phyloP scores from a whole-genome alignment of 2,888 invertebrate genomes.

The Parascotia fuliginaria region DNA sequence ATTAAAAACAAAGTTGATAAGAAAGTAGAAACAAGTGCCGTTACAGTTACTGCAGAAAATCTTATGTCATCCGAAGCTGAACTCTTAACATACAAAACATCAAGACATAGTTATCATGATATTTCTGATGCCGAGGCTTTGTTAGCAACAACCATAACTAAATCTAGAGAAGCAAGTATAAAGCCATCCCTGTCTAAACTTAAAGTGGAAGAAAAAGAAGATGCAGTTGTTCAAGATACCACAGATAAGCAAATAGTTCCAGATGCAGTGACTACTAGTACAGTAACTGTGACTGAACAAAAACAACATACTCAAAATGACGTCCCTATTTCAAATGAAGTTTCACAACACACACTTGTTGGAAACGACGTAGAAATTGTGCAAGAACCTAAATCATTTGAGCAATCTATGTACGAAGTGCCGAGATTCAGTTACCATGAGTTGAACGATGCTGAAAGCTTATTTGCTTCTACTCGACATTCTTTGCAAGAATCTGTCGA shows the following conservation, averaged over 20 bases:
- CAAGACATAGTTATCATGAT: constrained; percentile 46
- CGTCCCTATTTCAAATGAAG: constrained; percentile 10
- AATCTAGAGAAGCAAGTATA: constrained; percentile 35
- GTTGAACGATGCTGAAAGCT: constrained; percentile 58
- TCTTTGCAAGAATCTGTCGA: constrained; percentile 11
- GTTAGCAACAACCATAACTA: constrained; percentile 41
- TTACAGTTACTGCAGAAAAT: constrained; percentile 1
- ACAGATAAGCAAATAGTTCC: background rate
- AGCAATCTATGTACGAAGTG: constrained; percentile 44
- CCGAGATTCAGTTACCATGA: constrained; percentile 60
- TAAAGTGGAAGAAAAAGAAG: constrained; percentile 2
- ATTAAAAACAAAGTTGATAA: constrained; percentile 26
- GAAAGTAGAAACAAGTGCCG: background rate
- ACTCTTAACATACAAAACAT: constrained; percentile 21
- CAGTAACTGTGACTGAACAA: background rate
- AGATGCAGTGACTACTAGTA: background rate
- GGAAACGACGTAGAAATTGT: constrained; percentile 8
- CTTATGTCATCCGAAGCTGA: background rate
- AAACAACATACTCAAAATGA: constrained; percentile 12
- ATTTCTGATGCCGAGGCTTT: constrained; percentile 53
- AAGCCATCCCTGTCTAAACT: constrained; percentile 22
- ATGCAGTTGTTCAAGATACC: background rate
- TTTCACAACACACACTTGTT: background rate
- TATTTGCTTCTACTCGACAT: constrained; percentile 39
- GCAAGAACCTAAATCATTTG: constrained; percentile 13